Evolutionary conservation across 1,140 invertebrate genomes (phyloP), one percentile per base, ranked within the genome.

Genomic region (Ips typographus): DNA sequence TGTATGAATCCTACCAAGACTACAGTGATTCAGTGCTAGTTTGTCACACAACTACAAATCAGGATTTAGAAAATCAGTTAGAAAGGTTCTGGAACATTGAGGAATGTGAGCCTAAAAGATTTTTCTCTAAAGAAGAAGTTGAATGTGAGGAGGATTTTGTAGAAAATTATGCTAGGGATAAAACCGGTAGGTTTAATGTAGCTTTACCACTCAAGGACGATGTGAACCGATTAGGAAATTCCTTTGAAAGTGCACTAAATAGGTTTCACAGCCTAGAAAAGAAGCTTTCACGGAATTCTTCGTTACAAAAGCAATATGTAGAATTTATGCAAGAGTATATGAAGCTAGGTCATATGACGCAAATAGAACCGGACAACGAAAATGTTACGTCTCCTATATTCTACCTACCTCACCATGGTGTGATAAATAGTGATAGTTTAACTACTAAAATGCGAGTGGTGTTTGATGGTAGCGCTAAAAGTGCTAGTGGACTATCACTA

Each of bases 301-400:
- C 57, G 2, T 72, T 81, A 39, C 72, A 72, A 57, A 6, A 71
- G 6, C 47, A 70, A 38, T 82, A 81, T 62, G 42, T 55, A 0
- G 22, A 74, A 43, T 80, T 79, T 59, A 78, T 83, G 72, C n/a
- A 68, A 3, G 80, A 82, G 65, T 82, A 81, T 67, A 49, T 77
- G 38, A 22, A 68, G 1, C 47, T 82, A 3, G 77, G 76, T 43
- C 81, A 82, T 64, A 80, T 82, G 77, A 70, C 62, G 49, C 39
- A 61, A 42, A 49, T 53, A 40, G 42, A 42, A 53, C 49, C 6
- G 7, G 55, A 70, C 41, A 56, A 71, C 22, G 64, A 76, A 1
- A 74, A 72, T 8, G 65, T 60, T 0, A 79, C 77, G 1, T 22
- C 22, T 22, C n/a, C n/a, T n/a, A n/a, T n/a, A n/a, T n/a, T n/a